These are phyloP conservation scores for Dreissena rostriformis DNA, from an alignment of 1,140 invertebrate genomes.

Conservation along the genomic window DNA sequence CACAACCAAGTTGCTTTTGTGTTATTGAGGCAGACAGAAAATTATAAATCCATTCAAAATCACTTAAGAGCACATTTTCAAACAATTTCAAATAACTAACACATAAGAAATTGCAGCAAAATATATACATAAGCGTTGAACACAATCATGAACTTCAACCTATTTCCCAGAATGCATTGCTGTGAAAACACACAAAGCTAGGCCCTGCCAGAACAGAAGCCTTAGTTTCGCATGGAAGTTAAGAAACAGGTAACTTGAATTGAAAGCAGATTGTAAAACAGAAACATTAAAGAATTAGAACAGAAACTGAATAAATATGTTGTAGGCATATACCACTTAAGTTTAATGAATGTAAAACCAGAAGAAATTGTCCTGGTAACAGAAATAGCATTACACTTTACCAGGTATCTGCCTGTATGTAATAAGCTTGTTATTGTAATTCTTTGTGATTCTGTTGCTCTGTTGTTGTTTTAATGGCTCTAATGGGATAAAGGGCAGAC, in stretches of 20 bases:
- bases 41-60: no score
- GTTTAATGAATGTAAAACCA: neutral
- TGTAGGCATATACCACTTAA: neutral
- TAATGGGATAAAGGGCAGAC: no score
- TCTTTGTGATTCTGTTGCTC: no score
- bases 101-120: no score
- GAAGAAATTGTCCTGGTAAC: neutral
- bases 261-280: constrained; percentile 1
- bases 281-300: neutral
- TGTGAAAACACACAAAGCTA: constrained; percentile 41
- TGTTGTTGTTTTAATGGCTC: no score
- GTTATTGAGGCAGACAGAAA: no score
- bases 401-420: no score
- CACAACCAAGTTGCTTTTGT: neutral
- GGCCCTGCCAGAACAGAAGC: neutral
- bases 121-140: neutral
- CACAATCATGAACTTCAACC: constrained; percentile 30
- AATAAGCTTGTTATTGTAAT: no score
- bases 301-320: constrained; percentile 1
- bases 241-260: neutral
- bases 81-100: no score
- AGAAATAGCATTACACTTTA: no score
- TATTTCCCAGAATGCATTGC: constrained; percentile 43
- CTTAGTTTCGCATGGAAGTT: neutral
- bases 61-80: no score